phyloP scores from a whole-genome alignment of 1,140 invertebrate species.

The Marisa cornuarietis region DNA sequence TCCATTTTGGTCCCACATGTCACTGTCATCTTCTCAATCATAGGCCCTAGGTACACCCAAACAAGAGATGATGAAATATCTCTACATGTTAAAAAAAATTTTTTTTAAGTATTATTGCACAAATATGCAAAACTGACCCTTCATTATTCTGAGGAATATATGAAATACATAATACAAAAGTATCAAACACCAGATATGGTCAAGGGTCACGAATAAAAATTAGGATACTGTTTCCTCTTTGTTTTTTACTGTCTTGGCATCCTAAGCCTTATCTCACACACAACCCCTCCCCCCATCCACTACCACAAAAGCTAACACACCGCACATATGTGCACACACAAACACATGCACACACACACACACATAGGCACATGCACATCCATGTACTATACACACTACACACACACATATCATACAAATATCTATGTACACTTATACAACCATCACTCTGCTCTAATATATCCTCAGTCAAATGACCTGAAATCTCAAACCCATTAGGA shows the following conservation, averaged over 20 bases:
- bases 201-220: no score
- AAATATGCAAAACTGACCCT: no score
- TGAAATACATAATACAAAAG: no score
- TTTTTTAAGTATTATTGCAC: no score
- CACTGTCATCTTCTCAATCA: constrained; percentile 89
- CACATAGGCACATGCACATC: neutral
- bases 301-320: neutral
- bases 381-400: no score
- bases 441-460: neutral
- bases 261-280: neutral
- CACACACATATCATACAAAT: neutral
- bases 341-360: constrained; percentile 16
- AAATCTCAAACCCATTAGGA: constrained; percentile 93
- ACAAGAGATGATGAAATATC: no score
- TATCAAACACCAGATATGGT: no score
- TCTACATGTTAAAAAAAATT: no score
- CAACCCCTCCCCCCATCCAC: no score
- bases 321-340: neutral
- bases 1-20: constrained; percentile 86
- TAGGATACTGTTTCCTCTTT: no score
- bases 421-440: neutral
- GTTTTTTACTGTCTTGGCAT: no score
- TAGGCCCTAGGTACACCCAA: constrained; percentile 72
- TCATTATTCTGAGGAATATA: no score
- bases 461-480: constrained; percentile 65